phyloP scores from a whole-genome alignment of 2,113 vertebrate species.

The Syrrhaptes paradoxus region DNA sequence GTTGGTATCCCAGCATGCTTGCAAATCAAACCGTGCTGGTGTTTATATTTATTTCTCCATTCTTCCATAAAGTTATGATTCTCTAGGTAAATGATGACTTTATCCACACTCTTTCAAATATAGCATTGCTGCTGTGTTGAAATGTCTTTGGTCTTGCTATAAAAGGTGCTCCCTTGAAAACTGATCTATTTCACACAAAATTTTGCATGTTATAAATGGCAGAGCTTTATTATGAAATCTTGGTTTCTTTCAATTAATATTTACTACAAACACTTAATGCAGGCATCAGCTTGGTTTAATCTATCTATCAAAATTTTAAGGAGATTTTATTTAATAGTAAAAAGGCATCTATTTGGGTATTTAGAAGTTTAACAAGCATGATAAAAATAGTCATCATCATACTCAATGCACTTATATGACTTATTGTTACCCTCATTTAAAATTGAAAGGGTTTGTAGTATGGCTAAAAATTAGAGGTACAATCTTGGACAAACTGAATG shows the following conservation, averaged over 20 bases:
- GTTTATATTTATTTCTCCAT: not conserved
- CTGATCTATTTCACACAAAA: not conserved
- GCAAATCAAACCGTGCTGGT: not conserved
- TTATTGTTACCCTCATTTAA: not conserved
- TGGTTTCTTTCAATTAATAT: not conserved
- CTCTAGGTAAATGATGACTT: not conserved
- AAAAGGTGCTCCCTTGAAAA: not conserved
- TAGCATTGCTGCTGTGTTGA: not conserved
- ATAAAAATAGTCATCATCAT: not conserved
- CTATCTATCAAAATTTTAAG: not conserved
- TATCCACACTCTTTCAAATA: not conserved
- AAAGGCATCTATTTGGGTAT: not conserved
- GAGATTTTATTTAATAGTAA: not conserved
- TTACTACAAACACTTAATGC: not conserved
- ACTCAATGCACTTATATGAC: not conserved
- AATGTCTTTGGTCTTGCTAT: not conserved
- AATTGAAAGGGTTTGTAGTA: not conserved
- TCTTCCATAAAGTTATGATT: not conserved
- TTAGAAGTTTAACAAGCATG: not conserved
- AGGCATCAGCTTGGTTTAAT: not conserved
- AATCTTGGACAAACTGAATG: not conserved
- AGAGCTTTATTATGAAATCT: not conserved
- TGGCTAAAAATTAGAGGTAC: not conserved
- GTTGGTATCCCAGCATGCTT: not conserved
- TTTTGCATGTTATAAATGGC: not conserved